phyloP scores from a whole-genome alignment of 2,113 vertebrate genomes.

The Gambusia affinis region DNA sequence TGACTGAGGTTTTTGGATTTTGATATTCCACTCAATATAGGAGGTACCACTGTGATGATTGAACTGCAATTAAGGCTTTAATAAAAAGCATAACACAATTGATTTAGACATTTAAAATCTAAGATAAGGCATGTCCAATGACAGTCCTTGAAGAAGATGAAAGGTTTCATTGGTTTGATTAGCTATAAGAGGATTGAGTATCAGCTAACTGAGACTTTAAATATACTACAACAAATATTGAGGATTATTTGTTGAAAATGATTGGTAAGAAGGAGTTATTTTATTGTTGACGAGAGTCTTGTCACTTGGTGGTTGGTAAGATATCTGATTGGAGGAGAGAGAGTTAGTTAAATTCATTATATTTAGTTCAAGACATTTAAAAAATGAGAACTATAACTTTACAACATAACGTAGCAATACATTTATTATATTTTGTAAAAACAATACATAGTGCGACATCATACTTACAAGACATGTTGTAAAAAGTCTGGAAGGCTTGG shows the following conservation, averaged over 20 bases:
- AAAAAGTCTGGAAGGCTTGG: conserved; percentile 65
- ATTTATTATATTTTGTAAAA: neutral
- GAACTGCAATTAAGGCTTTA: neutral
- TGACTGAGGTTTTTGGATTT: neutral
- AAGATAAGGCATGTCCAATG: neutral
- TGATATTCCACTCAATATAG: neutral
- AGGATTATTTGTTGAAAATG: no score
- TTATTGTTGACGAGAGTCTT: neutral
- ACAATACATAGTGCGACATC: neutral
- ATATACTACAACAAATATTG: no score
- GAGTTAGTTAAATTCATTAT: no score
- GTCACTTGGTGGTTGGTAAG: no score
- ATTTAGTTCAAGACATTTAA: neutral
- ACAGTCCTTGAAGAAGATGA: neutral
- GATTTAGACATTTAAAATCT: neutral
- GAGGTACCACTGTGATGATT: no score
- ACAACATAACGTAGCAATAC: neutral
- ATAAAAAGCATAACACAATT: neutral
- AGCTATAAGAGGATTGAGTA: neutral
- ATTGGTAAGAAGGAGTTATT: neutral
- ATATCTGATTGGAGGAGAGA: no score
- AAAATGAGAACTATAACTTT: no score
- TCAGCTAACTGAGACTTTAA: no score
- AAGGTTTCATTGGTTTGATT: neutral
- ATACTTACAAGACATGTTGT: conserved; percentile 60